Evolutionary conservation across 2,113 vertebrate genomes (phyloP).

Genomic region (Dromaius novaehollandiae): DNA sequence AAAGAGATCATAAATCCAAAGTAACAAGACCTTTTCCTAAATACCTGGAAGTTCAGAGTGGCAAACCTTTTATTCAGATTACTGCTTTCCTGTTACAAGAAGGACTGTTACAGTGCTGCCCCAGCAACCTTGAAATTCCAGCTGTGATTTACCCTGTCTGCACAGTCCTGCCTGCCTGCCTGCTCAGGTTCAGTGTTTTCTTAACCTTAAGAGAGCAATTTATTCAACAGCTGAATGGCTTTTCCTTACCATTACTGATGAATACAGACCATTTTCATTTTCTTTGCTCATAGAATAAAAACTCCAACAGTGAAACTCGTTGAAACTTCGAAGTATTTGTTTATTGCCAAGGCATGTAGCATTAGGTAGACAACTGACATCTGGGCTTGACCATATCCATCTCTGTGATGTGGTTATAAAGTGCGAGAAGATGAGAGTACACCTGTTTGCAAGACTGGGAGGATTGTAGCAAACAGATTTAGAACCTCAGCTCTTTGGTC

Average conservation of each 20-base stretch:
- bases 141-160: conserved; percentile 19
- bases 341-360: neutral
- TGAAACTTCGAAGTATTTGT: neutral
- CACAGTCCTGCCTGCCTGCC: neutral
- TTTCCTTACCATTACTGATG: neutral
- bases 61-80: conserved; percentile 28
- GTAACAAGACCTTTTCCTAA: conserved; percentile 52
- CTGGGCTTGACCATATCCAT: neutral
- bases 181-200: conserved; percentile 31
- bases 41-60: conserved; percentile 58
- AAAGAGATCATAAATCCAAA: conserved; percentile 62
- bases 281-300: neutral
- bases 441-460: neutral
- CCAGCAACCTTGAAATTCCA: conserved; percentile 24
- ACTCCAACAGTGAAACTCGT: neutral
- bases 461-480: neutral
- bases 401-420: neutral
- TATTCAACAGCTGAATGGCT: neutral
- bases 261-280: neutral
- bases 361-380: neutral
- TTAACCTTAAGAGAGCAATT: conserved; percentile 22
- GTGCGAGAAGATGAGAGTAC: neutral
- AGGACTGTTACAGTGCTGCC: neutral
- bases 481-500: neutral
- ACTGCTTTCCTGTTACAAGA: neutral